Evolutionary conservation across 1,140 invertebrate species (phyloP), one percentile per base, ranked within the genome.

Genomic region (Brachionus rubens): DNA sequence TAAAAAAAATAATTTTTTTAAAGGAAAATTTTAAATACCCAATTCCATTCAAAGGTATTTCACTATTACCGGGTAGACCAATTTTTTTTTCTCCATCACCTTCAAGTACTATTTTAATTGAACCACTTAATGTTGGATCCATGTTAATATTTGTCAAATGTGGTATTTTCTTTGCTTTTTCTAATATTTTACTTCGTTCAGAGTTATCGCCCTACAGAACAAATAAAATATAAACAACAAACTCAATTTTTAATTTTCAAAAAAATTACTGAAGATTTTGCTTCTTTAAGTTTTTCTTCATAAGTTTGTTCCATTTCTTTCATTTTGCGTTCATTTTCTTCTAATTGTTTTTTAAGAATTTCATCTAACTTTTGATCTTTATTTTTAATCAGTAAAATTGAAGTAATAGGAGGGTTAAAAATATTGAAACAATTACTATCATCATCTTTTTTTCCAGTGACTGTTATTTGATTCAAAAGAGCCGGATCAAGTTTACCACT

Each of bases 121-220:
- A 85, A 4, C 87, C 87, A 1, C 85, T 85, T 36, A 89, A 80
- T 79, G 85, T 83, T 5, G 88, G 86, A 80, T 89, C 88, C 77
- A 86, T 84, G 80, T 89, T 89, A 41, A 89, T 78, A 81, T 89
- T 89, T 79, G 84, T 88, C 9, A 89, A 79, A 81, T 88, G 86
- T 10, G 87, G 85, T 40, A 83, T 81, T 12, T 78, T 84, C 77
- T 85, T 85, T 78, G 86, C 86, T 67, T 87, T 87, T 75, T 85
- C 81, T 68, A 84, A 83, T 7, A 85, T 81, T 65, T 81, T 75
- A 79, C 79, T 78, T 76, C 77, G 56, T 79, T 75, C 16, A 14
- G 76, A 50, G 52, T 77, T 47, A 10, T 24, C 24, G 3, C 21
- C 24, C 52, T 52, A n/a, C n/a, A n/a, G 79, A 80, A 50, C 12